Percentiles rank a stretch among this genome's conserved stretches.
phyloP scores from a whole-genome alignment of 1,140 invertebrate genomes.

The Tetranychus urticae region DNA sequence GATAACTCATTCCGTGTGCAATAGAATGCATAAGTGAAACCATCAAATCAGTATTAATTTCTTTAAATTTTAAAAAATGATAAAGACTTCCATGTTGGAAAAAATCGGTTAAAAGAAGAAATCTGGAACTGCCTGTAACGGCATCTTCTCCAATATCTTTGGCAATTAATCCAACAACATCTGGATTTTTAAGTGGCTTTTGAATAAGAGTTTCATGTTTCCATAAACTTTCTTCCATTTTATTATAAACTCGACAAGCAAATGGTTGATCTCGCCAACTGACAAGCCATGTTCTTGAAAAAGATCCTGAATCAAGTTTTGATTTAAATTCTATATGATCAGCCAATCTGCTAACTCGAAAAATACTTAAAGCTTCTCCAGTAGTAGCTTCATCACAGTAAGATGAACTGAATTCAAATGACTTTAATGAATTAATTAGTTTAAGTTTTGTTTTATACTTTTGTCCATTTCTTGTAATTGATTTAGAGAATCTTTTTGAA shows the following conservation, averaged over 20 bases:
- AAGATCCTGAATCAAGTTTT: constrained; percentile 54
- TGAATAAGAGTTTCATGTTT: constrained; percentile 91
- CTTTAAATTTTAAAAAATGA: constrained; percentile 59
- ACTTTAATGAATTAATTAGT: background rate
- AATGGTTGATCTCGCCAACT: constrained; percentile 55
- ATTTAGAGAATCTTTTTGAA: background rate
- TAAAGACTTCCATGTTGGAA: constrained; percentile 81
- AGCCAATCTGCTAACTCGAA: constrained; percentile 16
- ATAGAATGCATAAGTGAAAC: constrained; percentile 74
- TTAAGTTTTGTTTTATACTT: background rate
- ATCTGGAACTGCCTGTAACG: constrained; percentile 73
- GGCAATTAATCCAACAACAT: constrained; percentile 82
- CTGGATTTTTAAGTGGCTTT: constrained; percentile 76
- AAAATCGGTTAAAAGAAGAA: constrained; percentile 84
- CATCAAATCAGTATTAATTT: constrained; percentile 50
- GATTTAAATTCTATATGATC: constrained; percentile 37
- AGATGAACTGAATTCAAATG: background rate
- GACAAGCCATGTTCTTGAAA: constrained; percentile 79
- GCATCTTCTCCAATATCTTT: constrained; percentile 43
- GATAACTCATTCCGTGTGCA: constrained; percentile 70
- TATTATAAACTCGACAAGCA: constrained; percentile 59
- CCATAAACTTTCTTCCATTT: constrained; percentile 78
- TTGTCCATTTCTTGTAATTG: background rate
- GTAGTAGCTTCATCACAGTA: background rate
- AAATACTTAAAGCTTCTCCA: background rate